Evolutionary conservation across 2,113 vertebrate species (phyloP).

Genomic region (Coptodon bakossiorum): DNA sequence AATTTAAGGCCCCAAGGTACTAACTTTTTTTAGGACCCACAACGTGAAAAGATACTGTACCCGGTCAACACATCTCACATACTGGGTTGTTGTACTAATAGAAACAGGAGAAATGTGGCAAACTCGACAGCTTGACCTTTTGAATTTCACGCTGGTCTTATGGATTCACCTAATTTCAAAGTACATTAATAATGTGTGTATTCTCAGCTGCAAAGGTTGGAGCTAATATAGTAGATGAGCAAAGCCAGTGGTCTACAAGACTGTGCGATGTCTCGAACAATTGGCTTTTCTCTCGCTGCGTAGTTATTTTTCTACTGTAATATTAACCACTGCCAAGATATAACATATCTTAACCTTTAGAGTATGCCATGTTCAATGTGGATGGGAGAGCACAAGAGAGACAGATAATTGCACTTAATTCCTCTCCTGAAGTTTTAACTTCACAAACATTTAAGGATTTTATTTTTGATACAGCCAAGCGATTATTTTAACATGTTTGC

Average conservation of each 20-base stretch:
- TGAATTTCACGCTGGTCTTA: background rate
- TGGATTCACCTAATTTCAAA: background rate
- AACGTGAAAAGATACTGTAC: background rate
- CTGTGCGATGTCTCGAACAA: background rate
- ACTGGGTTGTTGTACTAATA: background rate
- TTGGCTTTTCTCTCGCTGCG: background rate
- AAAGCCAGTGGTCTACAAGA: background rate
- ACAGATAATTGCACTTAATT: background rate
- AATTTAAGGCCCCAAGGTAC: constrained; percentile 22
- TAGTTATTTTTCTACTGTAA: background rate
- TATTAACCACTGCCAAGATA: background rate
- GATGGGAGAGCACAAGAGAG: background rate
- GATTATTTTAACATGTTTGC: background rate
- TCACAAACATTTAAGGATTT: background rate
- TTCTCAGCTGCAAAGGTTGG: background rate
- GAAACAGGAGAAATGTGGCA: background rate
- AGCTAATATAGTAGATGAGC: background rate
- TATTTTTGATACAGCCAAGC: background rate
- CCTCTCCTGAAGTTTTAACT: background rate
- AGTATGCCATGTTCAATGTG: background rate
- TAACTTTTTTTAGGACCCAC: background rate
- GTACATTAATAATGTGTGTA: background rate
- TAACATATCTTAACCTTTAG: background rate
- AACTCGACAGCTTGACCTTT: constrained; percentile 52
- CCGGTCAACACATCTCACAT: constrained; percentile 4